These are phyloP conservation scores for Drosophila neotestacea DNA, from an alignment of 2,888 invertebrate species.

Conservation along the genomic window DNA sequence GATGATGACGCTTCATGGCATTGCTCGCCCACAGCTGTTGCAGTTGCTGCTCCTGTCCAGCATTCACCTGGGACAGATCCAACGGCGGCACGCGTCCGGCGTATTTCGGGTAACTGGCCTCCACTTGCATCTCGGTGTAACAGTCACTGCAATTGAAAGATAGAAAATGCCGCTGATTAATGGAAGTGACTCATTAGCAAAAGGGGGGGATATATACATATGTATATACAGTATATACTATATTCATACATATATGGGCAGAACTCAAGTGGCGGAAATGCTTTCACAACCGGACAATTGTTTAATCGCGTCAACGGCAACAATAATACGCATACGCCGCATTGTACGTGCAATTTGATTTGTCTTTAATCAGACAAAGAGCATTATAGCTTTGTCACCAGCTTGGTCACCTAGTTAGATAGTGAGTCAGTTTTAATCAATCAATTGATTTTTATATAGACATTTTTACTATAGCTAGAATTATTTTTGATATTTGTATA, in stretches of 20 bases:
- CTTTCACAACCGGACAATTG: slow-evolving; percentile 77
- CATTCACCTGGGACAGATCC: slow-evolving; percentile 83
- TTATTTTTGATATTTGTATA: too few species aligned
- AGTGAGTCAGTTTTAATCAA: slow-evolving; percentile 1
- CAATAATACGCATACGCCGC: slow-evolving; percentile 67
- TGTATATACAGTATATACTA: slow-evolving; percentile 1
- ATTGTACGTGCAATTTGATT: slow-evolving; percentile 61
- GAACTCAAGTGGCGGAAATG: slow-evolving; percentile 70
- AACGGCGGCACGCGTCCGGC: slow-evolving; percentile 84
- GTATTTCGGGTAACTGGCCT: slow-evolving; percentile 83
- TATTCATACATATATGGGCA: slow-evolving; percentile 29
- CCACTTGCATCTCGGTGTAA: slow-evolving; percentile 78
- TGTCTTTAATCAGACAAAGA: slow-evolving; percentile 34
- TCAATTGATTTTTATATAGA: too few species aligned
- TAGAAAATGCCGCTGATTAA: slow-evolving; percentile 62
- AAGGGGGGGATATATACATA: slow-evolving; percentile 5
- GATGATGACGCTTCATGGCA: slow-evolving; percentile 71
- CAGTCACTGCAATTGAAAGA: slow-evolving; percentile 49
- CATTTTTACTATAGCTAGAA: too few species aligned
- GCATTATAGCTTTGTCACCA: slow-evolving; percentile 48
- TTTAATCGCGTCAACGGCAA: slow-evolving; percentile 72
- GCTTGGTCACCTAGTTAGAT: slow-evolving; percentile 7
- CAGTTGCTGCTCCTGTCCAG: slow-evolving; percentile 78
- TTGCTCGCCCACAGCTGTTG: slow-evolving; percentile 72
- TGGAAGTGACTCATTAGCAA: slow-evolving; percentile 66